Conservation (phyloP, 2,113 vertebrate species). For the Calyptommatus sinebrachiatus region DNA sequence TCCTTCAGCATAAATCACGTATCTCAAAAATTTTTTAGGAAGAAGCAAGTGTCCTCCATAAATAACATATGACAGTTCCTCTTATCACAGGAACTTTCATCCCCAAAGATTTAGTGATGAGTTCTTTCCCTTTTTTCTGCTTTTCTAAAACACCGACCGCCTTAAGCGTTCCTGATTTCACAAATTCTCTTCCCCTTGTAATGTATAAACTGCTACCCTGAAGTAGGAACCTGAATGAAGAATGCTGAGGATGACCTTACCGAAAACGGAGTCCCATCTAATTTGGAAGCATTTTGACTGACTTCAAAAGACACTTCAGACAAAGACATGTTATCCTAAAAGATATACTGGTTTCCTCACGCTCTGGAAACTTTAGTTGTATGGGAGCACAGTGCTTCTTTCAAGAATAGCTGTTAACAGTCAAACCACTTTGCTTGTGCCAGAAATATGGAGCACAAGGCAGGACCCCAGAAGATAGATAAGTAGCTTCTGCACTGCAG, state of each 20-base stretch:
- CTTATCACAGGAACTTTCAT: background rate
- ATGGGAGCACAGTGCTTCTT: too few species aligned
- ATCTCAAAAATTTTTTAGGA: constrained; percentile 1
- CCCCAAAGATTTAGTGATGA: constrained; percentile 12
- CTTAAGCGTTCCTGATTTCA: background rate
- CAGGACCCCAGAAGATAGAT: too few species aligned
- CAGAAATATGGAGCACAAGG: background rate
- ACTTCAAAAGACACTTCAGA: background rate
- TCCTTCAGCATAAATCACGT: constrained; percentile 9
- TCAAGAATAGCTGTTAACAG: too few species aligned
- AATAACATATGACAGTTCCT: background rate
- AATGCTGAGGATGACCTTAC: background rate
- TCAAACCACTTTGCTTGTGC: too few species aligned
- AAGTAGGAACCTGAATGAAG: background rate
- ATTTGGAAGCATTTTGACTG: background rate
- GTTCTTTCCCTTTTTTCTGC: background rate
- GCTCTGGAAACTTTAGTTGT: background rate
- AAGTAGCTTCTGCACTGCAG: too few species aligned
- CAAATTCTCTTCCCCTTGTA: background rate
- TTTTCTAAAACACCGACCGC: background rate
- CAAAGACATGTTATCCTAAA: background rate
- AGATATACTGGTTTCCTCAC: background rate
- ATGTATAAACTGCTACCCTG: background rate
- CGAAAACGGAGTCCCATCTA: background rate
- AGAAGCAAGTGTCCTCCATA: background rate